phyloP scores from a whole-genome alignment of 2,797 vertebrate genomes.

The Xerus rutilus region DNA sequence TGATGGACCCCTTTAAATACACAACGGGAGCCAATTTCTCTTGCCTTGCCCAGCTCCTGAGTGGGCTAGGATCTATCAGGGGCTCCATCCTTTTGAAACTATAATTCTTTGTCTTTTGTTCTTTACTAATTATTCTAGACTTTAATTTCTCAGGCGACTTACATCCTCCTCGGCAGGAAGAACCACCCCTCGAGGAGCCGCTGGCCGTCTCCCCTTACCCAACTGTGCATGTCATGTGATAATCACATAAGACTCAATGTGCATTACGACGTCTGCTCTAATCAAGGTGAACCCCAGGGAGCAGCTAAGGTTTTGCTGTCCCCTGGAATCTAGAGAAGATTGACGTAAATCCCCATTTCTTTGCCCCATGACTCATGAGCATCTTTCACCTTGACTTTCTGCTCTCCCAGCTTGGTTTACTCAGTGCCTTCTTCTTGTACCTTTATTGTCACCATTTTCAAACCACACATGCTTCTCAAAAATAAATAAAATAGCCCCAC shows the following conservation, averaged over 20 bases:
- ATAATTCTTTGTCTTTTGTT: too few relatives aligned
- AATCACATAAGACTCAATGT: neutral
- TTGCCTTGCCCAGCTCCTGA: too few relatives aligned
- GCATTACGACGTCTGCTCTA: neutral
- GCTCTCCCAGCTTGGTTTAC: neutral
- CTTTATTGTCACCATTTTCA: slow-evolving; percentile 6
- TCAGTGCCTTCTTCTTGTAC: neutral
- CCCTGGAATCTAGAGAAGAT: slow-evolving; percentile 11
- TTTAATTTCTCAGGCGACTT: too few relatives aligned
- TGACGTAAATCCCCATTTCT: neutral
- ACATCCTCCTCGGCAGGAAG: too few relatives aligned
- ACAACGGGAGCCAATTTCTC: too few relatives aligned
- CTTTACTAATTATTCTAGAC: too few relatives aligned
- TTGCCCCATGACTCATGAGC: neutral
- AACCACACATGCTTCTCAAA: neutral
- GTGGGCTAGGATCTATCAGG: too few relatives aligned
- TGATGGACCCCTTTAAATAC: too few relatives aligned
- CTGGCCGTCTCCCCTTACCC: too few relatives aligned
- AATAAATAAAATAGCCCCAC: neutral
- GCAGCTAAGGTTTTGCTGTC: neutral
- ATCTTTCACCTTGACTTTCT: neutral
- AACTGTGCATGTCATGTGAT: neutral
- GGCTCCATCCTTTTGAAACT: too few relatives aligned
- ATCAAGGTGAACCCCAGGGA: neutral
- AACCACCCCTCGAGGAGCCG: too few relatives aligned